Conservation (phyloP, 2,113 vertebrate species). For the Phodopus roborovskii region DNA sequence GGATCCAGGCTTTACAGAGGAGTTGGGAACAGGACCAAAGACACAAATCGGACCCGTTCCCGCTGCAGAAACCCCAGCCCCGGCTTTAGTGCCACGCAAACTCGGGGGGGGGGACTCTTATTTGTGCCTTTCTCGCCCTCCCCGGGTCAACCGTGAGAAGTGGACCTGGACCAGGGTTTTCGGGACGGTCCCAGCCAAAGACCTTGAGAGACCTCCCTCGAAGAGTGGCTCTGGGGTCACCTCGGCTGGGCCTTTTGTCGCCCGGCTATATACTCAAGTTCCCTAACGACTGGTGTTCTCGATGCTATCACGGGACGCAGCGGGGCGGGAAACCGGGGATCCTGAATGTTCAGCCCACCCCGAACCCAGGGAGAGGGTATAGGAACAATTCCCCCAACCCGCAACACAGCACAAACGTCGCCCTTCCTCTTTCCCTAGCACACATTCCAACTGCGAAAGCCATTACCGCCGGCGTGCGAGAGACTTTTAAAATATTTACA, state of each 20-base stretch:
- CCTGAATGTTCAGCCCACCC: slow-evolving; percentile 34
- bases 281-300: slow-evolving; percentile 57
- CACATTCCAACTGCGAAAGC: slow-evolving; percentile 80
- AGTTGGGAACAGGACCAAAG: slow-evolving; percentile 29
- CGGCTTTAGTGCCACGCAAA: slow-evolving; percentile 49
- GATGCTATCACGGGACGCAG: slow-evolving; percentile 47
- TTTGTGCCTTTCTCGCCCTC: slow-evolving; percentile 34
- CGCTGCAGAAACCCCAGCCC: slow-evolving; percentile 1
- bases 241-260: slow-evolving; percentile 39
- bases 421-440: slow-evolving; percentile 74
- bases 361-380: not conserved
- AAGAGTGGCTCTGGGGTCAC: slow-evolving; percentile 47
- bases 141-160: slow-evolving; percentile 18
- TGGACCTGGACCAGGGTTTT: not conserved
- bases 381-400: slow-evolving; percentile 51
- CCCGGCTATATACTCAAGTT: slow-evolving; percentile 62
- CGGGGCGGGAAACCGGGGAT: slow-evolving; percentile 69
- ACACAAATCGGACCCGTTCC: slow-evolving; percentile 29
- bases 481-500: slow-evolving; percentile 85
- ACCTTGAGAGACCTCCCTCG: slow-evolving; percentile 17
- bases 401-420: slow-evolving; percentile 57
- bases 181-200: not conserved
- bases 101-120: slow-evolving; percentile 37
- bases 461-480: slow-evolving; percentile 79
- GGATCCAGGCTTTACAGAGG: slow-evolving; percentile 46